Base-by-base conservation (phyloP, 2,888 invertebrate genomes). In the Lordiphosa andalusiaca region DNA sequence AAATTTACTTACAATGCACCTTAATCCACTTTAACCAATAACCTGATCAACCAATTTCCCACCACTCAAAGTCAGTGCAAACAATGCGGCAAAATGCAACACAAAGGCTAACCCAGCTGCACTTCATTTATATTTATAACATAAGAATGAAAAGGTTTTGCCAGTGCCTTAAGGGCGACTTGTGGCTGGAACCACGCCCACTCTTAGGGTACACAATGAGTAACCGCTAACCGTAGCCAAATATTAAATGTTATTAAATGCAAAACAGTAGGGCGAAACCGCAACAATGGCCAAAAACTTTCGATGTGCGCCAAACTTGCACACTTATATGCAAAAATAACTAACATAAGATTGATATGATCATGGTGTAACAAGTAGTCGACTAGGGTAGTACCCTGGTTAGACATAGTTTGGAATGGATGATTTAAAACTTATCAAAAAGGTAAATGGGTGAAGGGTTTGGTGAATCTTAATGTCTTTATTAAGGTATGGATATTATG, bases 211-310 rank as follows among this genome's bases (percentile, higher is more conserved):
- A 48, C 21, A 78, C 80, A 76, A 75, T 67, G 57, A 16, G 49
- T 53, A 61, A 55, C 56, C 67, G 63, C 59, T 58, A 50, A 66
- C 70, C 70, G 53, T 67, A 60, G 67, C 53, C 82, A 76, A 84
- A 81, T 62, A 81, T 65, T 67, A 65, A 73, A 70, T 67, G 81
- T 81, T 76, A 77, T 84, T 76, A 84, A 84, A 84, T 81, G 82
- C 78, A 77, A 70, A 77, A 51, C 50, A 76, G 71, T 50, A 38
- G 44, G 40, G 52, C 60, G 46, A 72, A 57, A 2, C 40, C 33
- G n/a, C 70, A 73, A 75, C 58, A 47, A 41, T 66, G 58, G 61
- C 53, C 40, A 36, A 53, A 83, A 84, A 81, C 47, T 81, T 73
- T 81, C 53, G 53, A 60, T 80, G 56, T 30, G 64, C 42, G 50